phyloP scores from a whole-genome alignment of 1,140 invertebrate genomes.

The Holcopasites calliopsidis region DNA sequence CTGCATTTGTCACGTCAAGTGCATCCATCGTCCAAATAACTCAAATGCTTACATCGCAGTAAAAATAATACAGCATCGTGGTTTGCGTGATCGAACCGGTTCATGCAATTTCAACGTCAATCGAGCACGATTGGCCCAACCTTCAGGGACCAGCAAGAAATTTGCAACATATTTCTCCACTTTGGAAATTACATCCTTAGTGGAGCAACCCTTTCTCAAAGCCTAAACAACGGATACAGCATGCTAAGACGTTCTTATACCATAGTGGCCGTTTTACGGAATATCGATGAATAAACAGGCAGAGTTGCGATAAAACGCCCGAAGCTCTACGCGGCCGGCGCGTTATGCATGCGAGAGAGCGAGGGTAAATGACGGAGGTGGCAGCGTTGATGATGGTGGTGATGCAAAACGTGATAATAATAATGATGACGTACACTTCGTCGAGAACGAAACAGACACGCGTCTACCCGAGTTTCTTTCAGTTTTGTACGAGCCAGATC shows the following conservation, averaged over 20 bases:
- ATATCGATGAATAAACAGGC: conserved; percentile 62
- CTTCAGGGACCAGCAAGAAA: too few relatives aligned
- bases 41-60: neutral
- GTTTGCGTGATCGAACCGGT: neutral
- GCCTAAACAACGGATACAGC: conserved; percentile 5
- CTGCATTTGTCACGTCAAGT: too few relatives aligned
- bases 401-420: conserved; percentile 64
- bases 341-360: conserved; percentile 57
- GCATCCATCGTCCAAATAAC: neutral
- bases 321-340: conserved; percentile 42
- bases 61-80: neutral
- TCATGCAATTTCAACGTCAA: neutral
- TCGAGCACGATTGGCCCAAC: neutral
- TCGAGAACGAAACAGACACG: conserved; percentile 58
- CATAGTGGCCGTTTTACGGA: conserved; percentile 45
- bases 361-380: conserved; percentile 64
- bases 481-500: conserved; percentile 18
- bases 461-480: conserved; percentile 42
- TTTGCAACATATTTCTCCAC: neutral
- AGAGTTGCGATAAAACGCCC: conserved; percentile 61
- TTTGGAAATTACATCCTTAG: neutral
- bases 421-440: conserved; percentile 62
- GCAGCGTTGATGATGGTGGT: conserved; percentile 64
- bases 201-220: neutral
- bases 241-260: neutral